Base-by-base conservation (phyloP, 2,113 vertebrate genomes). In the Indri indri region DNA sequence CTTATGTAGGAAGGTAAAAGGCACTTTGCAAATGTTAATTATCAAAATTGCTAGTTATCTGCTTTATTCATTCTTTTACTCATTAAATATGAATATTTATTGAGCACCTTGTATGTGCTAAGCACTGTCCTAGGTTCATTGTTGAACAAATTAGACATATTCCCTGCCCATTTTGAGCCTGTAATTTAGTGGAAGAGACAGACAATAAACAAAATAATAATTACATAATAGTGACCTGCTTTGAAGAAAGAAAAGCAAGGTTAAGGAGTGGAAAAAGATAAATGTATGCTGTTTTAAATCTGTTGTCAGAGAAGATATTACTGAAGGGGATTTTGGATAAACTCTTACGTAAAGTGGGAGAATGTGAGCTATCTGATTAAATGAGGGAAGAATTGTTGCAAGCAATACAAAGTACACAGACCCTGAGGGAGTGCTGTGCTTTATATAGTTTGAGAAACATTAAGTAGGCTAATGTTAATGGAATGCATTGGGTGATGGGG, bases 61-160 rank as follows among this genome's bases (percentile, higher is more conserved):
- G 74, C 30, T 94, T 77, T 92, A 88, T 57, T 95, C 27, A 86
- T n/a, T 71, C 45, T 91, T 77, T 82, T 3, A 77, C 11, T 93
- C 54, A 89, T 52, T 81, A 74, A 83, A n/a, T 97, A 83, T 77
- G 96, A 83, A n/a, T 97, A 83, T 73, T 97, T 96, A 82, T 52
- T 86, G 37, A 91, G 42, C 61, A 74, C 22, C 23, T 97, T 88
- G 34, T 71, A 47, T 90, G 18, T 94, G 76, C 74, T 45, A 37
- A 23, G 32, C 22, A 92, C 17, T 90, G 10, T 93, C 87, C 14
- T 40, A 73, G 61, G 20, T 40, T 54, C 42, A 80, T 11, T 76
- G 30, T 73, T 96, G 45, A 93, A 79, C 30, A 52, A 57, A 94
- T 47, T 57, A 86, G 47, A 81, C 37, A 11, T 85, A 93, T 30